A percentile compares a stretch with the other conserved stretches of the same genome.
These are phyloP conservation scores for Drosophila nr. medialis DNA, from an alignment of 2,888 invertebrate species.

Conservation along the genomic window DNA sequence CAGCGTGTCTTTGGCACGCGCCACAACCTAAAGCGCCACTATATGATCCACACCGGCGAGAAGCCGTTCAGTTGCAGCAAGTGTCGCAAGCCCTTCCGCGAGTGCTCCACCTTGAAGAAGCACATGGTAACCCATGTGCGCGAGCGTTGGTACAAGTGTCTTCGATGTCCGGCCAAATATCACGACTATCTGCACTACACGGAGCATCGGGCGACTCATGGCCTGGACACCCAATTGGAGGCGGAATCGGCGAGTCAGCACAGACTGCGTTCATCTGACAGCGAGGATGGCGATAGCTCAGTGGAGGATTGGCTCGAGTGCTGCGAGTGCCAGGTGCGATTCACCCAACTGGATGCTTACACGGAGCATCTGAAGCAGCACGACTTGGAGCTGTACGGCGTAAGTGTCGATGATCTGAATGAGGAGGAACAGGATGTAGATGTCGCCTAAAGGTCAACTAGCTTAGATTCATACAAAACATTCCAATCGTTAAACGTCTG, in stretches of 20 bases:
- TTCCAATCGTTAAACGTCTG: constrained; percentile 11
- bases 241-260: constrained; percentile 1
- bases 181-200: constrained; percentile 82
- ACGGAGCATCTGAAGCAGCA: constrained; percentile 82
- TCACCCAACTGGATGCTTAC: constrained; percentile 80
- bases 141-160: constrained; percentile 83
- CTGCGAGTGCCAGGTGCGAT: constrained; percentile 81
- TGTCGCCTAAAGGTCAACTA: constrained; percentile 48
- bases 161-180: constrained; percentile 78
- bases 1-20: constrained; percentile 83
- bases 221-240: constrained; percentile 28
- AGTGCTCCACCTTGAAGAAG: constrained; percentile 83
- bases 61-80: constrained; percentile 83
- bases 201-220: constrained; percentile 79
- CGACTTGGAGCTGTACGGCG: constrained; percentile 71
- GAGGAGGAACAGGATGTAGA: constrained; percentile 68
- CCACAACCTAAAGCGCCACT: constrained; percentile 84
- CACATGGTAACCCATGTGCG: constrained; percentile 83
- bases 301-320: constrained; percentile 82
- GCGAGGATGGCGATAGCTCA: constrained; percentile 69
- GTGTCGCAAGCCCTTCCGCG: constrained; percentile 83
- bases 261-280: constrained; percentile 69
- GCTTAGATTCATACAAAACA: background rate
- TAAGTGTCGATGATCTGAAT: constrained; percentile 61
- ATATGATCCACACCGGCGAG: constrained; percentile 84